Base-by-base conservation (phyloP, 2,113 vertebrate species). In the Octodon degus region DNA sequence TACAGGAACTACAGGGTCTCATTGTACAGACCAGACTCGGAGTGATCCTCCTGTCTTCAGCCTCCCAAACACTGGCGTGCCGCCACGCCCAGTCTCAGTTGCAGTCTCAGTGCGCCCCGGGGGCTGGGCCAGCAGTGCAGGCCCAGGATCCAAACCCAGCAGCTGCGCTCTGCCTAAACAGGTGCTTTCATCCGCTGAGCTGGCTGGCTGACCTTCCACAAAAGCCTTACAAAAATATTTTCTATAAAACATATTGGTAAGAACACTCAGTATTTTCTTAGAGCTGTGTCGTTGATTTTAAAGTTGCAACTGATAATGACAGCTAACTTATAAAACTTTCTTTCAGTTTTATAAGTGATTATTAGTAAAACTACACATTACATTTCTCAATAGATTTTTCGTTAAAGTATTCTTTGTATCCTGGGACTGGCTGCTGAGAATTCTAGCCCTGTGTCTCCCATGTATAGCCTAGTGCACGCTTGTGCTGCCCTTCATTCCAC, bases 401-500 rank as follows among this genome's bases (percentile, higher is more conserved):
- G 5, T 62, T 62, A 34, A 74, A 76, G 13, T 81, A 37, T 67
- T 50, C 22, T 63, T 37, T 27, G 12, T 80, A 3, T 90, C 1
- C 63, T 50, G n/a, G 32, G 19, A 50, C 47, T 67, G 17, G 5
- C 19, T 84, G 68, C 30, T 83, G 68, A 67, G 8, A 47, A 50
- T 20, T 37, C 34, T 40, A 60, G 30, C n/a, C 17, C 58, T 60
- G 24, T 12, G 47, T 27, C 4, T 12, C 37, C 12, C 14, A 9
- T 32, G 7, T 4, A 25, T 34, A 65, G 24, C 24, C 7, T 72
- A 30, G 34, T 50, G 53, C 55, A 62, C 30, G 14, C 14, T 7
- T 2, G 2, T 9, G 13, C 25, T 62, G 34, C 0, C 70, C 9
- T 7, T 62, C 40, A 5, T 62, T 53, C 40, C 12, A 2, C 13